A percentile compares a stretch with the other conserved stretches of the same genome.
These are phyloP conservation scores for Ceramica pisi DNA, from an alignment of 2,888 invertebrate genomes.

Conservation along the genomic window DNA sequence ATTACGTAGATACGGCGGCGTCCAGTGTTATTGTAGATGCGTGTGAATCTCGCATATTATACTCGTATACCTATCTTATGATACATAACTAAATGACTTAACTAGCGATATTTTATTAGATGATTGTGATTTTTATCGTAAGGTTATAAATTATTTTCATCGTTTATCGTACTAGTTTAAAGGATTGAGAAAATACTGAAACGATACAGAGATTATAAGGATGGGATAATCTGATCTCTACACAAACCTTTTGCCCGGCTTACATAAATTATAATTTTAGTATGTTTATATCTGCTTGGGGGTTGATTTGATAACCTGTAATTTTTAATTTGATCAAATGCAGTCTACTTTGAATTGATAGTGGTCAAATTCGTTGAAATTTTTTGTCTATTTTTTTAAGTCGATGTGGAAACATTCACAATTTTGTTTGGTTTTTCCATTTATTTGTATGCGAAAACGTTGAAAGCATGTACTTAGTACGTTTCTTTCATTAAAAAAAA, in stretches of 20 bases:
- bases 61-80: neutral
- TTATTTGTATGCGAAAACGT: no score
- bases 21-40: slow-evolving; percentile 27
- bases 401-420: no score
- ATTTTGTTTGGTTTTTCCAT: no score
- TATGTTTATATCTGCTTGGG: neutral
- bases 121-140: neutral
- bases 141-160: neutral
- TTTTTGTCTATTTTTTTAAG: no score
- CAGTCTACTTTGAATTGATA: neutral
- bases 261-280: neutral
- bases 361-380: no score
- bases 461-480: no score
- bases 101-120: neutral
- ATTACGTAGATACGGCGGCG: neutral
- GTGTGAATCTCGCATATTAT: slow-evolving; percentile 18
- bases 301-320: neutral
- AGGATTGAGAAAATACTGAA: neutral
- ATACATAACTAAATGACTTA: slow-evolving; percentile 4
- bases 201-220: neutral
- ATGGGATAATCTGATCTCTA: neutral
- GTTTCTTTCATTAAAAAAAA: no score
- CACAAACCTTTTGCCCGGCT: neutral
- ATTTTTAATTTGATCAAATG: neutral
- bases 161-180: neutral